phyloP scores from a whole-genome alignment of 2,888 invertebrate species.

The Drosophila neoperkinsi region DNA sequence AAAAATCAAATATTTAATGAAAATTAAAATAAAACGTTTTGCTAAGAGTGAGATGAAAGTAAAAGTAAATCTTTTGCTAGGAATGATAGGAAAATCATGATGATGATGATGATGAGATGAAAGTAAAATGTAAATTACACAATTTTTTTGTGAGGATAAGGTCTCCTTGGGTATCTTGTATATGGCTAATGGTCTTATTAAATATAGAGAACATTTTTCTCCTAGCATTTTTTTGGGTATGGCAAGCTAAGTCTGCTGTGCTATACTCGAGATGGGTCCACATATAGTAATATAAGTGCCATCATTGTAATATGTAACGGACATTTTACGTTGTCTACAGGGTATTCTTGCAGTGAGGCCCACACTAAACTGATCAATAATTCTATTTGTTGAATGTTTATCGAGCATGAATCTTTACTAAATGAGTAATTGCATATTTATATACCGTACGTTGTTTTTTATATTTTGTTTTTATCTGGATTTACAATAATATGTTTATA shows the following conservation, averaged over 20 bases:
- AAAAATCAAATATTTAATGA: not conserved
- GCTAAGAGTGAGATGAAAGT: not conserved
- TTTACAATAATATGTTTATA: slow-evolving; percentile 2
- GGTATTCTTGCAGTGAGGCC: not conserved
- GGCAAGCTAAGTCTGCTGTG: no score
- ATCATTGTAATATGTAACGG: not conserved
- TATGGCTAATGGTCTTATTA: not conserved
- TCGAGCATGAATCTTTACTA: not conserved
- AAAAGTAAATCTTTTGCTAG: not conserved
- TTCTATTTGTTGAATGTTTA: slow-evolving; percentile 2
- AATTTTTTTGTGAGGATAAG: not conserved
- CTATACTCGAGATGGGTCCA: not conserved
- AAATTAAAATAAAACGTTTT: not conserved
- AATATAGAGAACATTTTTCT: not conserved
- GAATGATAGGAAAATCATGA: not conserved
- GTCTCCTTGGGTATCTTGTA: not conserved
- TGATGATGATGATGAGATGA: not conserved
- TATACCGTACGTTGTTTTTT: not conserved
- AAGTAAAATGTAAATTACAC: not conserved
- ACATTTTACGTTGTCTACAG: no score
- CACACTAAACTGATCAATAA: not conserved
- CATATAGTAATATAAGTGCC: not conserved
- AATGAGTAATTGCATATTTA: slow-evolving; percentile 12
- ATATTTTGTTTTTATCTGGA: not conserved
- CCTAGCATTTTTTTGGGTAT: not conserved